phyloP scores from a whole-genome alignment of 2,113 vertebrate genomes.

The Centropristis striata region DNA sequence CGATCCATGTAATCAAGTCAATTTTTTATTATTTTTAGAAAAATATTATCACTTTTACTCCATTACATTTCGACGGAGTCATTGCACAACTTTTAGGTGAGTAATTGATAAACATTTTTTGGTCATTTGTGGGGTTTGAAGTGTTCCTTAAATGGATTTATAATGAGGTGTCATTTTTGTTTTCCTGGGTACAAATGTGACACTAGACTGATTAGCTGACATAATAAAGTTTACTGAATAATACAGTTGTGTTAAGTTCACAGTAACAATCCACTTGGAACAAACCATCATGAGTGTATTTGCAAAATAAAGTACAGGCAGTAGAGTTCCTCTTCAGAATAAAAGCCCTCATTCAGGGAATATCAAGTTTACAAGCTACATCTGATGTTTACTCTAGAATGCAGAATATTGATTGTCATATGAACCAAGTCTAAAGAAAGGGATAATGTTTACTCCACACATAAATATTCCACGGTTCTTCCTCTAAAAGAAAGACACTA shows the following conservation, averaged over 20 bases:
- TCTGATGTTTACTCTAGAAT: slow-evolving; percentile 11
- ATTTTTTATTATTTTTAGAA: too few species aligned
- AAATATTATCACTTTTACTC: too few species aligned
- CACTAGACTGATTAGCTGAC: not conserved
- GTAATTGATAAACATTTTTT: too few species aligned
- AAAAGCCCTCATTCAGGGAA: slow-evolving; percentile 49
- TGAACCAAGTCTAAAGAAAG: not conserved
- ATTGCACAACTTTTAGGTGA: too few species aligned
- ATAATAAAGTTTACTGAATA: slow-evolving; percentile 58
- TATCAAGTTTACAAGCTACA: slow-evolving; percentile 36
- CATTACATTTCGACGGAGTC: too few species aligned
- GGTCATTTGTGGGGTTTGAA: too few species aligned
- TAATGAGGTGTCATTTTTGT: not conserved
- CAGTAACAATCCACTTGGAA: slow-evolving; percentile 58
- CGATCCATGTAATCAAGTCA: too few species aligned
- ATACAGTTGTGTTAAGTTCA: slow-evolving; percentile 59
- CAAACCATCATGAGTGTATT: slow-evolving; percentile 50
- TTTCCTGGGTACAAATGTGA: slow-evolving; percentile 11
- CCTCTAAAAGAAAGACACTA: slow-evolving; percentile 9
- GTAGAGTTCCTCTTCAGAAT: slow-evolving; percentile 28
- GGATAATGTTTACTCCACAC: slow-evolving; percentile 3
- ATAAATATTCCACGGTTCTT: not conserved
- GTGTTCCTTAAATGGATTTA: not conserved
- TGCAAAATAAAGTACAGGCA: slow-evolving; percentile 56
- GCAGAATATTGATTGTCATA: slow-evolving; percentile 35